Base-by-base conservation (phyloP, 1,140 invertebrate genomes). In the Cylas formicarius region DNA sequence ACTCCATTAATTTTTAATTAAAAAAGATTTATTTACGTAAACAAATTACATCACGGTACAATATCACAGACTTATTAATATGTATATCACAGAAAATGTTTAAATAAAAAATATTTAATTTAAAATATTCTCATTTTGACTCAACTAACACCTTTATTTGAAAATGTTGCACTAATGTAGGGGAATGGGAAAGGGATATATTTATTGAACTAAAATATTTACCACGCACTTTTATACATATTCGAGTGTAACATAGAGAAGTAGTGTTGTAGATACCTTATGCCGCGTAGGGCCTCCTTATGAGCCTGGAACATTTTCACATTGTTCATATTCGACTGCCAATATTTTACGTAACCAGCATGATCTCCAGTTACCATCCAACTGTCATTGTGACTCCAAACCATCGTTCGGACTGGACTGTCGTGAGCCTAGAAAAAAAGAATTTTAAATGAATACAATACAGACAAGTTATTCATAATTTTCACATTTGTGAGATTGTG, bases 281-380 rank as follows among this genome's bases (percentile, higher is more conserved):
- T 87, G 71, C 93, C 95, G 68, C 97, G 80, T 58, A 99, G 86
- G 48, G 97, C 87, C 77, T 99, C 97, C 81, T 99, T 98, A 71
- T 99, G 97, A 21, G 94, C 97, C 74, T 98, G 95, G 77, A 95
- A 99, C 92, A 99, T 97, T 78, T 99, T 98, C 13, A 99, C 97
- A 73, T 99, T 99, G 74, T 99, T 99, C 96, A 99, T 99, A 72
- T 99, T 99, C 53, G 92, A 94, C 76, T 99, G 97, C 97, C 97
- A 99, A 73, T 99, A 99, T 64, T 99, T 99, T 28, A 99, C 91
- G 66, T 91, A 99, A 21, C 97, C 97, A 31, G 85, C 84, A 66
- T 99, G 93, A 72, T 99, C 97, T 8, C 90, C 97, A 0, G 96
- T 99, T 27, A 99, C 87, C 92, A 99, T 96, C 97, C 97, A 99